Evolutionary conservation across 2,888 invertebrate genomes (phyloP), one percentile per base, ranked within the genome.

Genomic region (Ormyrus thymus): DNA sequence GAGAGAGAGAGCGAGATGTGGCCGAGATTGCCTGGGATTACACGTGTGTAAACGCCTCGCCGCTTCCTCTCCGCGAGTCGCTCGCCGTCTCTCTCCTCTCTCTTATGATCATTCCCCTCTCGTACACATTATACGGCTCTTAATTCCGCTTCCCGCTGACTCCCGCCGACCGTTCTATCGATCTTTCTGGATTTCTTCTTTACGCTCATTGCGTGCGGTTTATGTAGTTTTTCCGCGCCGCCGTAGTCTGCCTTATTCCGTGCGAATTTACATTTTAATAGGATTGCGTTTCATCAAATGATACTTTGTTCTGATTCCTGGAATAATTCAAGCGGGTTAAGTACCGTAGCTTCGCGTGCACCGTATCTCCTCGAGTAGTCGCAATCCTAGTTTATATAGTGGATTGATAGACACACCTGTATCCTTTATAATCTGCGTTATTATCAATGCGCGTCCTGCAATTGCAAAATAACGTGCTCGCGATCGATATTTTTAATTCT

Each of bases 21-120:
- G 86, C 86, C 85, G 86, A 88, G 87, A 89, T 89, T 89, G 89
- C 84, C 58, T 80, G 81, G 89, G 89, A 89, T 89, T 89, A 89
- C 83, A 81, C 80, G 83, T 81, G 79, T 82, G 86, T 84, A 85
- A 84, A 84, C 79, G 79, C 81, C 69, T 64, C 65, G 56, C 15
- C 62, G 15, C 48, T 62, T 62, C 69, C 43, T 58, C 56, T 15
- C 29, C 64, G 7, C n/a, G n/a, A n/a, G n/a, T 10, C 15, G 15
- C 72, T 56, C 15, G 5, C 69, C 15, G n/a, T n/a, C 56, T 6
- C 45, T 50, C 69, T 51, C 58, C 59, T 66, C 66, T 64, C 58
- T 58, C 64, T 51, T 58, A 51, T 70, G 64, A 76, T 76, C 58
- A 70, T 76, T 76, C 58, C 50, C 43, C 56, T 70, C 76, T 50